Base-by-base conservation (phyloP, 1,140 invertebrate species). In the Venturia canescens region DNA sequence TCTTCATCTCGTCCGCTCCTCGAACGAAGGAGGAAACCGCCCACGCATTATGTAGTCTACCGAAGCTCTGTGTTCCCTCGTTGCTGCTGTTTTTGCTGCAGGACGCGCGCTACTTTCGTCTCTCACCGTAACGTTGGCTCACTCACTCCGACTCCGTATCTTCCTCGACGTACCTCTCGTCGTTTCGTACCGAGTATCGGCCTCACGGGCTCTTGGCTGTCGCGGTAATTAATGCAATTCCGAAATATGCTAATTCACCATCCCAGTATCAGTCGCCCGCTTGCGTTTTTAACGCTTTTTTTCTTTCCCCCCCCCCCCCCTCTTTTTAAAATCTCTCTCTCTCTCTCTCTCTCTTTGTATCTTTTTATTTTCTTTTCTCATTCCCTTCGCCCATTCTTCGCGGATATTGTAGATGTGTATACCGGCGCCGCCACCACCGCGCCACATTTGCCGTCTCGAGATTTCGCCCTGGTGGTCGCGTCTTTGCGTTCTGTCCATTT, bases 221-320 rank as follows among this genome's bases (percentile, higher is more conserved):
- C 74, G 60, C 78, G 53, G 80, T 84, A 84, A 84, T 84, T 84
- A 84, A 84, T 84, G 83, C 83, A 84, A 83, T 84, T 83, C 79
- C 79, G 79, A 84, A 81, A 82, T 84, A 84, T 84, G 83, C 81
- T 83, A 84, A 84, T 84, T 77, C 81, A 77, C 60, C 69, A 72
- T 71, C 53, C 69, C 60, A 69, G 70, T 34, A 72, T 63, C 29
- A 60, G 34, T 48, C 48, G 50, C 70, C 71, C 60, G 63, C 66
- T 71, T 71, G 67, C 44, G 15, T 44, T 27, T 27, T 13, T 53
- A 75, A 27, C 53, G n/a, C 63, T 63, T 53, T n/a, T 34, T 38
- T 18, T 16, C 23, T 74, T 9, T 57, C 71, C 29, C 44, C 57
- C 21, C 21, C 31, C 57, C 23, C 7, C n/a, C 38, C 15, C 66